Percentiles rank a stretch among this genome's conserved stretches.
Conservation (phyloP, 2,113 vertebrate genomes). For the Plectropomus leopardus region DNA sequence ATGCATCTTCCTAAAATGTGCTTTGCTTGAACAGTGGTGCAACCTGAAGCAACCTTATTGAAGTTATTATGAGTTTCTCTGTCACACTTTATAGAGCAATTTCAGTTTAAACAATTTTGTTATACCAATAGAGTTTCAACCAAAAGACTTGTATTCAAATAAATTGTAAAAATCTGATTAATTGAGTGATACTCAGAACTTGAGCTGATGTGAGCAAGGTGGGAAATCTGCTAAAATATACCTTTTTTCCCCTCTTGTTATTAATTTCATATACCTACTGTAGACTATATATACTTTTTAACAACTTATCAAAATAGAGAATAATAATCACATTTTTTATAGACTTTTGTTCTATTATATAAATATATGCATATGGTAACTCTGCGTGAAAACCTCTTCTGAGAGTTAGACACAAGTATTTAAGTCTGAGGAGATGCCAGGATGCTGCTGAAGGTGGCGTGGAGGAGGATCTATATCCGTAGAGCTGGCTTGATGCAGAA, state of each 20-base stretch:
- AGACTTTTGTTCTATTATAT: not conserved
- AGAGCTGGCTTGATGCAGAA: not conserved
- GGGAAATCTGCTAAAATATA: not conserved
- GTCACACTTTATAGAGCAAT: not conserved
- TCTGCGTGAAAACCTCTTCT: not conserved
- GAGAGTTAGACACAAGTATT: not conserved
- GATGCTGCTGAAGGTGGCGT: not conserved
- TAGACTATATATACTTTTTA: not conserved
- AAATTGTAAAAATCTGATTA: too few species aligned
- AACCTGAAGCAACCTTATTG: not conserved
- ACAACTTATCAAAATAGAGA: not conserved
- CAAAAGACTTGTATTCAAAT: not conserved
- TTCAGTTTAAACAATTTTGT: not conserved
- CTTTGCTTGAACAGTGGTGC: constrained; percentile 11
- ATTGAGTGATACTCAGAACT: not conserved
- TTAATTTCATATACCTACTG: not conserved
- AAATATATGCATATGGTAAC: not conserved
- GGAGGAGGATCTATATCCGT: not conserved
- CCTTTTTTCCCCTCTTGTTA: not conserved
- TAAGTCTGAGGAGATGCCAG: not conserved
- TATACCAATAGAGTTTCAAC: not conserved
- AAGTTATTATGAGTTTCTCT: not conserved
- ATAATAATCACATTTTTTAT: not conserved
- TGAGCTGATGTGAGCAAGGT: not conserved
- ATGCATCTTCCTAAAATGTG: constrained; percentile 33